Base-by-base conservation (phyloP, 1,140 invertebrate species). In the Caerostris darwini region DNA sequence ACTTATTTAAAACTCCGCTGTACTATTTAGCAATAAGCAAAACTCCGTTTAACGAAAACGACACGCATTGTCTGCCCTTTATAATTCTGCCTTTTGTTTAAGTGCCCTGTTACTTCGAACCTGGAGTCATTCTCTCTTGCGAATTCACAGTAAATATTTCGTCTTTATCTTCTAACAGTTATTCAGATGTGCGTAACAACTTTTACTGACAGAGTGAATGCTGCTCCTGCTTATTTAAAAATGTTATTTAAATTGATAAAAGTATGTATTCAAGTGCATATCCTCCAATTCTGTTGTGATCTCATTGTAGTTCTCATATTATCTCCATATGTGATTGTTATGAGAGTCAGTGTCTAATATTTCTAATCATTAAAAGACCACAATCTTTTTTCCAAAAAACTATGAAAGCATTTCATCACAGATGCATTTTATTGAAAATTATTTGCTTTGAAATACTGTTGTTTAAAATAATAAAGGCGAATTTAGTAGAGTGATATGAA, bases 21-120 rank as follows among this genome's bases (percentile, higher is more conserved):
- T 4, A 53, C 34, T 12, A 10, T 77, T 50, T 7, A 14, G 5
- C 34, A 77, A 77, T 50, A 77, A 77, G 12, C 19, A 50, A 3
- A 19, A 53, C 5, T 77, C 71, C 53, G 71, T 77, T 77, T 77
- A 77, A 77, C 53, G 71, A 77, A 77, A 77, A 77, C 71, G 71
- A 77, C 8, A 77, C 53, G 53, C 71, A 77, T 77, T 77, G 71
- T 77, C 71, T 77, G 3, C 71, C 50, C 71, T 50, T 50, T 53
- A 77, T 12, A 8, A 53, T 3, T 53, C 8, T 77, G 5, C 14
- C 71, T 77, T 77, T 77, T 77, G 71, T 53, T 77, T 50, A 50
- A 77, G 34, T 12, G 34, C 50, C 3, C 5, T 77, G 53, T 50
- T 50, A 5, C 34, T 77, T 5, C 71, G 34, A 34, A 77, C 7